phyloP scores from a whole-genome alignment of 1,140 invertebrate species.

The Heterodera schachtii region DNA sequence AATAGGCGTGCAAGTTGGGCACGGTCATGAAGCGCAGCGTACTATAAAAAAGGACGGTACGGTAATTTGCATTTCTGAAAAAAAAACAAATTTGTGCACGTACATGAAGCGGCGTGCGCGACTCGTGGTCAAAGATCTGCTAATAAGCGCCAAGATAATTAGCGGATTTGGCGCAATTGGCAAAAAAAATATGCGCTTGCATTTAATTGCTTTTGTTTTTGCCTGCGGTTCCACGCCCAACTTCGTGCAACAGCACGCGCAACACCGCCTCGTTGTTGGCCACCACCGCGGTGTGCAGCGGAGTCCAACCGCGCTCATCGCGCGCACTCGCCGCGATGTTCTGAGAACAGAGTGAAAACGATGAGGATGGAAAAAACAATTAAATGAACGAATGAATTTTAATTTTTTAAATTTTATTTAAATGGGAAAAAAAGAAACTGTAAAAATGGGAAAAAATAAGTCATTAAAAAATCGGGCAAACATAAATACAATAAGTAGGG shows the following conservation, averaged over 20 bases:
- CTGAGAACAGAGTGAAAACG: background rate
- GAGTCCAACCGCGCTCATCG: conserved; percentile 49
- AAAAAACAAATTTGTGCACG: background rate
- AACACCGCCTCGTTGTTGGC: conserved; percentile 31
- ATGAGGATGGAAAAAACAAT: no score
- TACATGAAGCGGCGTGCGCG: conserved; percentile 46
- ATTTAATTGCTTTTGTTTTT: background rate
- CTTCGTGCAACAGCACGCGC: conserved; percentile 35
- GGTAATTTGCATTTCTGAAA: background rate
- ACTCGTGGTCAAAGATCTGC: conserved; percentile 45
- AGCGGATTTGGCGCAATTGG: no score
- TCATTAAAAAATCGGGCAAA: no score
- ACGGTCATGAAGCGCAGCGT: conserved; percentile 43
- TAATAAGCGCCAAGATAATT: background rate
- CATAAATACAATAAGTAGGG: no score
- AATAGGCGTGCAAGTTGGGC: conserved; percentile 29
- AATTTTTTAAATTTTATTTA: no score
- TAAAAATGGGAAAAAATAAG: no score
- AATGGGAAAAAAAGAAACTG: no score
- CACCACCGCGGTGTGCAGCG: conserved; percentile 49
- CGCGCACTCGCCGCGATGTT: conserved; percentile 27
- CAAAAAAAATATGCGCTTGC: no score
- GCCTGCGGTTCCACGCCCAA: conserved; percentile 21
- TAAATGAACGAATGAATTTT: no score
- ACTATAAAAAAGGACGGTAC: background rate